Evolutionary conservation across 23 tunicate genomes (phyloP).

Genomic region (Clavelina lepadiformis): DNA sequence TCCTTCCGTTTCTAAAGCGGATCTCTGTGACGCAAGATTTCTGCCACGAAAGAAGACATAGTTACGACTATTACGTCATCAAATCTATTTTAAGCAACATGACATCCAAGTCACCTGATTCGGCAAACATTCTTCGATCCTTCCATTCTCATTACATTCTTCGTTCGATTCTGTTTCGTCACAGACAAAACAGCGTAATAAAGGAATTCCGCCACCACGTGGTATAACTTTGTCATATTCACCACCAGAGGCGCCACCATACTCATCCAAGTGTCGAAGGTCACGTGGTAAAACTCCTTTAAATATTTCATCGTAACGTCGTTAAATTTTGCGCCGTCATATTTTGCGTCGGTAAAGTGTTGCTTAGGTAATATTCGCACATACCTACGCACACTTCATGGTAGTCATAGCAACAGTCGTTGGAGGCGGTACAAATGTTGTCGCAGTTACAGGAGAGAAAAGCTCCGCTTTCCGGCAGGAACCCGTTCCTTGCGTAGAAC

Average conservation of each 20-base stretch:
- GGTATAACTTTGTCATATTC: constrained; percentile 22
- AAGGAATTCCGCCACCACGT: constrained; percentile 26
- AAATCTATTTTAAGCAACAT: too few relatives aligned
- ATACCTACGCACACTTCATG: constrained; percentile 24
- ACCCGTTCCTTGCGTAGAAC: constrained; percentile 26
- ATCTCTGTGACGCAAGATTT: constrained; percentile 27
- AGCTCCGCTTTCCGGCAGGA: not conserved
- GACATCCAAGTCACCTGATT: too few relatives aligned
- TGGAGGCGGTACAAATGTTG: not conserved
- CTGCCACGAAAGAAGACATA: not conserved
- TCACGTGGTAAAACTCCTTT: constrained; percentile 27
- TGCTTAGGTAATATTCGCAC: not conserved
- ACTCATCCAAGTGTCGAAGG: constrained; percentile 3
- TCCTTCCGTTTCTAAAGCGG: constrained; percentile 9
- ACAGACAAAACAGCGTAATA: constrained; percentile 30
- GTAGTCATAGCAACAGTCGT: constrained; percentile 35
- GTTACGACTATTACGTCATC: not conserved
- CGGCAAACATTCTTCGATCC: constrained; percentile 23
- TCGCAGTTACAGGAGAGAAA: constrained; percentile 29
- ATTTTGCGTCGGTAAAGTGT: not conserved
- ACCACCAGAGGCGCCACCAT: constrained; percentile 42
- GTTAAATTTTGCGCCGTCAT: too few relatives aligned
- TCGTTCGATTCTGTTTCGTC: constrained; percentile 23
- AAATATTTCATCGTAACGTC: too few relatives aligned
- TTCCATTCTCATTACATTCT: constrained; percentile 23